Base-by-base conservation (phyloP, 2,888 invertebrate genomes). In the Agriopis leucophaearia region DNA sequence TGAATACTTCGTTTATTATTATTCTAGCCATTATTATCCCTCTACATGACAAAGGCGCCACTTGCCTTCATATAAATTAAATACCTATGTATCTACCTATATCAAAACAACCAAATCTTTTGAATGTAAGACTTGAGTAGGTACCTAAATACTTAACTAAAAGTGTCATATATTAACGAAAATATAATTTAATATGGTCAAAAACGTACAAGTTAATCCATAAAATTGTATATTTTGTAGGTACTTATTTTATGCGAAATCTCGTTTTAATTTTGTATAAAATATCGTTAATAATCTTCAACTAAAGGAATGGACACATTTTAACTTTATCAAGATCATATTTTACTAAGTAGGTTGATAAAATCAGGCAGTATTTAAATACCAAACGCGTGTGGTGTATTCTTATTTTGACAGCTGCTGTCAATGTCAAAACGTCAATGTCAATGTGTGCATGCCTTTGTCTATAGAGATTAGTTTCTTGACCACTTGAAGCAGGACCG, bases 391-490 rank as follows among this genome's bases (percentile, higher is more conserved):
- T 75, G 73, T 71, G 75, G 75, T 68, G 64, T 69, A 67, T 73
- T 71, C 64, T 64, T 73, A 69, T 75, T 75, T 73, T 75, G 76
- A 76, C 75, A 76, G 73, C 71, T 45, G 71, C 71, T 74, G 75
- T 76, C 76, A 76, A 74, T 75, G 75, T 76, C 76, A 75, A 69
- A 73, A 71, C 64, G 70, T 70, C 70, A 62, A 66, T 60, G 64
- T 70, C 70, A 54, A 63, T 56, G 66, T 66, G 69, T 58, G 56
- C 56, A 63, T 62, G 63, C 70, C 70, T 71, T 74, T 74, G 74
- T 73, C 69, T 74, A 62, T 60, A 56, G 66, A 61, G 64, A 68
- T 63, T 64, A 64, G 68, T 70, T 71, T 72, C 72, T 69, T 57
- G 50, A 50, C 55, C 66, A 40, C 50, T 67, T 58, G 65, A 55